A percentile compares a stretch with the other conserved stretches of the same genome.
These are phyloP conservation scores for Aleiodes leptofemur DNA, from an alignment of 2,888 invertebrate genomes.

Conservation along the genomic window DNA sequence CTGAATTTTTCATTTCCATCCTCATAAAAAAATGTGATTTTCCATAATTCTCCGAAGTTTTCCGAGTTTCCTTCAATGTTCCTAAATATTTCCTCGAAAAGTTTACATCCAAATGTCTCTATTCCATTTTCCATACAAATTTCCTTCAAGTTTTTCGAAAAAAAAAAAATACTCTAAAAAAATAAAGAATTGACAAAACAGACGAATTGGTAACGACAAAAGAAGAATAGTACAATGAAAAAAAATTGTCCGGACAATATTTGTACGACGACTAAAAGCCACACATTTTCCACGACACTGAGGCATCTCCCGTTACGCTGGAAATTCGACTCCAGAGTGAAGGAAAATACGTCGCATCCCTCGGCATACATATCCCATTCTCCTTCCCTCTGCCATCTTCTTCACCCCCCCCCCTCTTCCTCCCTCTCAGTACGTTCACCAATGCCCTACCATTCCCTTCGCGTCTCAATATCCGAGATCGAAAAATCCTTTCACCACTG, in stretches of 20 bases:
- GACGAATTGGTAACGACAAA: too few species aligned
- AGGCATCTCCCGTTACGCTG: conserved; percentile 63
- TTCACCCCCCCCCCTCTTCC: conserved; percentile 25
- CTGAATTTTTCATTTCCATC: too few species aligned
- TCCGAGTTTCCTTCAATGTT: too few species aligned
- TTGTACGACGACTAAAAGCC: conserved; percentile 39
- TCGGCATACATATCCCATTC: conserved; percentile 38
- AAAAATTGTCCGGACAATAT: conserved; percentile 39
- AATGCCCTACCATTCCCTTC: conserved; percentile 32
- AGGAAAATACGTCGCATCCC: conserved; percentile 60
- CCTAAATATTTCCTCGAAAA: too few species aligned
- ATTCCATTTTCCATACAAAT: background rate
- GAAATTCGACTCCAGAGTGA: conserved; percentile 68
- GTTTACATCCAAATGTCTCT: background rate
- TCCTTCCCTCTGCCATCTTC: conserved; percentile 36
- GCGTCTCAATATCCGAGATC: conserved; percentile 47
- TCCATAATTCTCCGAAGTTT: too few species aligned
- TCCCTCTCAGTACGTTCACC: conserved; percentile 15
- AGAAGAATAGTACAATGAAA: background rate
- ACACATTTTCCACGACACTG: conserved; percentile 35
- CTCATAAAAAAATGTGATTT: too few species aligned
- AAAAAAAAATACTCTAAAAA: background rate
- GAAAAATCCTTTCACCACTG: conserved; percentile 47
- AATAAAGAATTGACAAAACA: background rate
- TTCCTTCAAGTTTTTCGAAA: background rate